Evolutionary conservation across 2,797 vertebrate species (phyloP).

Genomic region (Ctenosaura bakeri): DNA sequence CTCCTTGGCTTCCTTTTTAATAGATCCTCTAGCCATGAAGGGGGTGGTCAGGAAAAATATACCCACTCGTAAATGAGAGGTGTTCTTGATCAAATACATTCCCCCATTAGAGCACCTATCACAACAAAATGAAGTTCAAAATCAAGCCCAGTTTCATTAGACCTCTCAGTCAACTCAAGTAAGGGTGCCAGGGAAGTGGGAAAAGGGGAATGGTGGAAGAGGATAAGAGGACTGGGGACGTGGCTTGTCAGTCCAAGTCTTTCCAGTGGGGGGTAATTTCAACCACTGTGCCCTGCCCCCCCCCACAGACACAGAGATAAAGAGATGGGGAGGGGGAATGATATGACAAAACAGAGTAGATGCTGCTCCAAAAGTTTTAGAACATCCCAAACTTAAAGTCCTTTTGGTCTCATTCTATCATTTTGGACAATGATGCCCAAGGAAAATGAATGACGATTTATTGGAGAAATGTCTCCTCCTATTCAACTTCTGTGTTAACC

Average conservation of each 20-base stretch:
- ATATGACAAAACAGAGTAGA: not conserved
- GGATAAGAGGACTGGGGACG: fast-evolving
- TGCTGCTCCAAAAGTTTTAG: not conserved
- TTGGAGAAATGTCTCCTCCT: not conserved
- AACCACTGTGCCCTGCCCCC: not conserved
- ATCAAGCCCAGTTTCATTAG: constrained; percentile 8
- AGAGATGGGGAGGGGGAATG: not conserved
- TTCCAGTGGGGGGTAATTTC: not conserved
- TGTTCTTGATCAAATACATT: constrained; percentile 75
- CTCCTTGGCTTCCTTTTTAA: constrained; percentile 67
- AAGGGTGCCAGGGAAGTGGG: not conserved
- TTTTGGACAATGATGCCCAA: not conserved
- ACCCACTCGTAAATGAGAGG: constrained; percentile 51
- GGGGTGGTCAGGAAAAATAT: constrained; percentile 42
- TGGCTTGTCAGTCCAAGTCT: not conserved
- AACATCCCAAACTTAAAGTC: constrained; percentile 32
- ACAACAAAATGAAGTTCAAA: constrained; percentile 35
- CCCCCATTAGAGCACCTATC: constrained; percentile 47
- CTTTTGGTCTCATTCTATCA: constrained; percentile 30
- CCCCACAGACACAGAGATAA: not conserved
- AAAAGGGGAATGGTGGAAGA: not conserved
- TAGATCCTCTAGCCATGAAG: constrained; percentile 48
- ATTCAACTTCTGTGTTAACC: not conserved
- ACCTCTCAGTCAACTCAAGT: no score
- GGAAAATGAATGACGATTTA: not conserved